Evolutionary conservation across 2,113 vertebrate species (phyloP).

Genomic region (Mastomys coucha): DNA sequence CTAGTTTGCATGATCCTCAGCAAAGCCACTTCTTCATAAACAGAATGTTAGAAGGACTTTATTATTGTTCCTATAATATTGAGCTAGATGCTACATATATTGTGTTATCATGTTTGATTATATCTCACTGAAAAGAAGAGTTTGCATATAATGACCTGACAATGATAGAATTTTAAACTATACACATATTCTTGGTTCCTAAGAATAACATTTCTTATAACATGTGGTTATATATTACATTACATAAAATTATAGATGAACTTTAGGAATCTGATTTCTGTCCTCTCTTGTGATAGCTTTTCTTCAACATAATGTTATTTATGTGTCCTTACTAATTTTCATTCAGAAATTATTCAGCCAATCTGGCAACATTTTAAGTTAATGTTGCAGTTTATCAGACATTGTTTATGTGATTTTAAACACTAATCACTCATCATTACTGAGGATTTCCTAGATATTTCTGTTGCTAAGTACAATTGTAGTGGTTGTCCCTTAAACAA

Average conservation of each 20-base stretch:
- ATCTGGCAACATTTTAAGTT: constrained; percentile 56
- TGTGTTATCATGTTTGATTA: background rate
- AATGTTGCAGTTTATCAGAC: constrained; percentile 35
- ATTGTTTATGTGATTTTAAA: constrained; percentile 56
- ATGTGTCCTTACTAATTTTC: constrained; percentile 40
- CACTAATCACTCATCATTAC: background rate
- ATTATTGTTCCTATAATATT: background rate
- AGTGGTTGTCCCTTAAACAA: constrained; percentile 6
- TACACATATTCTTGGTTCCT: background rate
- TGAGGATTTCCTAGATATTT: constrained; percentile 51
- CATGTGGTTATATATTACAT: background rate
- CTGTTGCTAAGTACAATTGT: background rate
- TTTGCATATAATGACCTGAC: constrained; percentile 29
- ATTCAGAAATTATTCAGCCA: constrained; percentile 66
- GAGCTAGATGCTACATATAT: constrained; percentile 6
- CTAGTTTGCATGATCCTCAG: background rate
- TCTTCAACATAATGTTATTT: constrained; percentile 48
- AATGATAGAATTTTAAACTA: constrained; percentile 4
- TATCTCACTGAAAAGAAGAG: background rate
- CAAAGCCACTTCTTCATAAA: background rate
- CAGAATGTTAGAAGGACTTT: background rate
- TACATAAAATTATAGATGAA: background rate
- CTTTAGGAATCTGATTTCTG: constrained; percentile 22
- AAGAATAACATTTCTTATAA: constrained; percentile 40
- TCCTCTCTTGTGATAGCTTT: constrained; percentile 35